These are phyloP conservation scores for Agraylea sexmaculata DNA, from an alignment of 1,140 invertebrate genomes.

Conservation along the genomic window DNA sequence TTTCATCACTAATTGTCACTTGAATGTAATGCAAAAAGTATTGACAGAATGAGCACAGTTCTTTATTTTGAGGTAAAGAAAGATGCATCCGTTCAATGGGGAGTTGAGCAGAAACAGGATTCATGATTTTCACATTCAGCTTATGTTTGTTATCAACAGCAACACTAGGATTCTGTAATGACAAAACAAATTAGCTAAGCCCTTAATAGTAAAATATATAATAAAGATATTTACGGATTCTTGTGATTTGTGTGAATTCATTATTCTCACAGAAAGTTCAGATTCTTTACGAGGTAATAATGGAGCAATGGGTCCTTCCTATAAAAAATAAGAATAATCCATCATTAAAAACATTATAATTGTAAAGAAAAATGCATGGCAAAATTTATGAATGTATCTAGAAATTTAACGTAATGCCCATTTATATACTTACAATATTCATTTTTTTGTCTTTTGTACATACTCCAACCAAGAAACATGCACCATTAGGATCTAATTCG, in stretches of 20 bases:
- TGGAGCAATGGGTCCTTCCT: conserved; percentile 41
- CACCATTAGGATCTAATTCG: conserved; percentile 51
- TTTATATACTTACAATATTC: conserved; percentile 21
- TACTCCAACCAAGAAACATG: conserved; percentile 60
- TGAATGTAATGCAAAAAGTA: conserved; percentile 73
- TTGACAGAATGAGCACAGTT: conserved; percentile 66
- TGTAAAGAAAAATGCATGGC: conserved; percentile 9
- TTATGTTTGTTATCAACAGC: conserved; percentile 20
- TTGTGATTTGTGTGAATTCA: conserved; percentile 13
- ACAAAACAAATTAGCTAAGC: conserved; percentile 7
- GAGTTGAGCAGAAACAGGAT: conserved; percentile 39
- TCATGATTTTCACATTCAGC: conserved; percentile 23
- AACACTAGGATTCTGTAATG: conserved; percentile 2
- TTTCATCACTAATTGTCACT: conserved; percentile 52
- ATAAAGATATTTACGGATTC: conserved; percentile 13
- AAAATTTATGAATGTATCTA: conserved; percentile 8
- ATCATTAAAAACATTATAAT: conserved; percentile 6
- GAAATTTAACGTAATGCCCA: conserved; percentile 10
- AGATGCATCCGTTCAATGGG: conserved; percentile 53
- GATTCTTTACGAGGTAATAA: conserved; percentile 34
- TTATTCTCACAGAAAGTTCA: conserved; percentile 30
- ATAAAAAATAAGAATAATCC: conserved; percentile 15
- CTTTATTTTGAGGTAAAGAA: conserved; percentile 35
- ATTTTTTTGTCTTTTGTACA: conserved; percentile 42
- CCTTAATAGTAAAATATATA: not conserved